Evolutionary conservation across 2,113 vertebrate species (phyloP).

Genomic region (Cheilinus undulatus): DNA sequence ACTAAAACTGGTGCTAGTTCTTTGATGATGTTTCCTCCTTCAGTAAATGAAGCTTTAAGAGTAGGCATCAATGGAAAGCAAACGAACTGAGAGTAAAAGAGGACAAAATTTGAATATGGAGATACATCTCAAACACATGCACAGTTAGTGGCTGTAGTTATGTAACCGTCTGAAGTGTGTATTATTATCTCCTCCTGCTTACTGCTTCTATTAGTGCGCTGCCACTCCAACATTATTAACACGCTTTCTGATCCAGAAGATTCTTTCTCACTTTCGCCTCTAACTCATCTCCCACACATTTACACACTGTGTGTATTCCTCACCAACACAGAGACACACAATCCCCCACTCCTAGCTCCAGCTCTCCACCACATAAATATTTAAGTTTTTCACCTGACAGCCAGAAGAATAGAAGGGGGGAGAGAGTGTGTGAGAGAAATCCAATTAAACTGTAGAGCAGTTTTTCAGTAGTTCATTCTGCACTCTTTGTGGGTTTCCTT

Average conservation of each 20-base stretch:
- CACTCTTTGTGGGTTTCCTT: background rate
- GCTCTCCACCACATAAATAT: constrained; percentile 45
- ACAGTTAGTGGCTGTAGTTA: constrained; percentile 21
- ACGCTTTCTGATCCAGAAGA: constrained; percentile 4
- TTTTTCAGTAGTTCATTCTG: background rate
- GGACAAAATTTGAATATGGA: background rate
- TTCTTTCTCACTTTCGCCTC: background rate
- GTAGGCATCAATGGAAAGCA: background rate
- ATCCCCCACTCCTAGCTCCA: constrained; percentile 13
- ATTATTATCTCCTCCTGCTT: constrained; percentile 35
- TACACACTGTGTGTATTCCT: background rate
- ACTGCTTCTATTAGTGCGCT: constrained; percentile 21
- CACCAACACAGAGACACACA: constrained; percentile 6
- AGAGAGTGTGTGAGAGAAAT: constrained; percentile 1
- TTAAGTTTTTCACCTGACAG: constrained; percentile 44
- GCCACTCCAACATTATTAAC: constrained; percentile 23
- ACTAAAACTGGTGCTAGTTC: background rate
- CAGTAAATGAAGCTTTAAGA: background rate
- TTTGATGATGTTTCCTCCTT: background rate
- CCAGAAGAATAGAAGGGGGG: background rate
- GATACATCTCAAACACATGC: background rate
- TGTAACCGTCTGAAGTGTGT: constrained; percentile 47
- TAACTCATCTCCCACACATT: constrained; percentile 9
- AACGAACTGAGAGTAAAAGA: background rate
- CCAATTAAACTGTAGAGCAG: background rate